Percentiles rank a stretch among this genome's conserved stretches.
Evolutionary conservation across 2,113 vertebrate species (phyloP).

Genomic region (Chloebia gouldiae): DNA sequence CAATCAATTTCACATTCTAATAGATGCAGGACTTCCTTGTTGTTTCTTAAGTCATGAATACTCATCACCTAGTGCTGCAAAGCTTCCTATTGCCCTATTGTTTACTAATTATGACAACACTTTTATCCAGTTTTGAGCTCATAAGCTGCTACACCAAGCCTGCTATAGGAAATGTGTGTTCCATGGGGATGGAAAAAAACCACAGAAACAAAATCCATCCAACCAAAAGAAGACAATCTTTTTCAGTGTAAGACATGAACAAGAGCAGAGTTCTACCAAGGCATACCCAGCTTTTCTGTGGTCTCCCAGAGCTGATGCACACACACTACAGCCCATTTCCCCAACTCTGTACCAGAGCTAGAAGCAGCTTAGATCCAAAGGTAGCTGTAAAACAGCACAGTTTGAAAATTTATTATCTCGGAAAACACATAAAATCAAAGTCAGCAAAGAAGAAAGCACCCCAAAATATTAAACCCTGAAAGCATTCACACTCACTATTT

Average conservation of each 20-base stretch:
- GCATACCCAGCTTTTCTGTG: background rate
- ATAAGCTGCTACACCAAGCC: background rate
- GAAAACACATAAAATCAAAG: background rate
- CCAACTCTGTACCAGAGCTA: background rate
- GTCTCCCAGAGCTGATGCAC: background rate
- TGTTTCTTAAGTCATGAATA: background rate
- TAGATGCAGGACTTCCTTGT: background rate
- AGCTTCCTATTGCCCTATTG: background rate
- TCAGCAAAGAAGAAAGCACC: background rate
- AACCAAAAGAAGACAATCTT: background rate
- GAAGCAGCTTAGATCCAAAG: background rate
- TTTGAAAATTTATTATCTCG: background rate
- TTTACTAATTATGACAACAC: background rate
- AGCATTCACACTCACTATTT: background rate
- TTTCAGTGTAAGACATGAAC: background rate
- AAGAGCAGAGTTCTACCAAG: background rate
- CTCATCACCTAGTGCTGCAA: background rate
- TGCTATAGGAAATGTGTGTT: background rate
- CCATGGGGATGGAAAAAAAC: fast-evolving
- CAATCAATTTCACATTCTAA: background rate
- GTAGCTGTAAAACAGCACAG: background rate
- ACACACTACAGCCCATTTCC: background rate
- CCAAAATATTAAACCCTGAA: background rate
- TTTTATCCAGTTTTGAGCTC: background rate
- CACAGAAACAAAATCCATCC: background rate